Evolutionary conservation across 2,888 invertebrate species (phyloP), one percentile per base, ranked within the genome.

Genomic region (Frankliniella fusca): DNA sequence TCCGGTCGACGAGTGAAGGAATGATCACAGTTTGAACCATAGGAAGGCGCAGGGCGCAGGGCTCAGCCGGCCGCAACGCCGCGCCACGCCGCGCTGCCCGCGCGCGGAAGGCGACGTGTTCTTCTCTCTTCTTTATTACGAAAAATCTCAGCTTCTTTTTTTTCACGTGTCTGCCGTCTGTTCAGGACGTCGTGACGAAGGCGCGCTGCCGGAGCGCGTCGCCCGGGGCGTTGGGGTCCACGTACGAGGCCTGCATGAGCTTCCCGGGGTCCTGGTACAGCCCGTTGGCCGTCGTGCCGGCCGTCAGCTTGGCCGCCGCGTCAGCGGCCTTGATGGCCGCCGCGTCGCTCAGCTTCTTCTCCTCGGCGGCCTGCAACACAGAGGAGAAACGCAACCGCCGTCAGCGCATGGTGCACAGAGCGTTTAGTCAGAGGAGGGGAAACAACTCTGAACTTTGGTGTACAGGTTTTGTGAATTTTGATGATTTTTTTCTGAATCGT

Each of bases 191-290:
- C 23, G 70, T 23, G 23, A 76, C 70, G 70, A 76, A 76, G 27
- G 70, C 70, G 10, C 70, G 70, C 70, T 76, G 70, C 27, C 70
- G 70, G 12, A 76, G 70, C 7, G 70, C 70, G 70, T 76, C 27
- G 70, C 27, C 70, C 23, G 70, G 70, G 70, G 70, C 70, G 70
- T 76, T 76, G 70, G 70, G 70, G 70, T 76, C 70, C 70, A 76
- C 70, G 70, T 76, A 76, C 70, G 70, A 76, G 70, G 70, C 70
- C 70, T 76, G 70, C 70, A 76, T 76, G 23, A 76, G 70, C 70
- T 76, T 76, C 27, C 70, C 70, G 27, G 70, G 70, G 27, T 76
- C 70, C 27, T 76, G 70, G 70, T 76, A 76, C 23, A 76, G 70
- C 11, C 70, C 70, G 70, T 76, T 76, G 70, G 23, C 70, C 70